Percentiles rank a stretch among this genome's conserved stretches.
phyloP scores from a whole-genome alignment of 2,797 vertebrate species.

The Leptodactylus fallax region DNA sequence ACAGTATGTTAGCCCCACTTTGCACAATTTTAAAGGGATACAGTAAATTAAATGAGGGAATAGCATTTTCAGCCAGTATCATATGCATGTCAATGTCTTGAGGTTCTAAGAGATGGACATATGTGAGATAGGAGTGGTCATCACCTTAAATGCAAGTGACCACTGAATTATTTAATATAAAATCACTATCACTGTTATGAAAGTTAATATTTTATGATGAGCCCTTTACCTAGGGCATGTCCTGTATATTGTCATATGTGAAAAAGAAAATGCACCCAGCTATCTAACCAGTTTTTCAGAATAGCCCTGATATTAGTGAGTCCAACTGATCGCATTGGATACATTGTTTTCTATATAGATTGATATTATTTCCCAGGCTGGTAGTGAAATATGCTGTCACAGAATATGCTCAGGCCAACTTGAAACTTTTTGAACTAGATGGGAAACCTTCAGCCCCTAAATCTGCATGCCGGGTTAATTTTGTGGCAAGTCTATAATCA shows the following conservation, averaged over 20 bases:
- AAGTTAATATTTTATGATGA: background rate
- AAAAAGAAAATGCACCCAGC: constrained; percentile 10
- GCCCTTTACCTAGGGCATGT: background rate
- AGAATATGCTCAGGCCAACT: background rate
- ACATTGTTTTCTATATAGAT: no score
- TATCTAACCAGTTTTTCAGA: background rate
- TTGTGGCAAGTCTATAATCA: background rate
- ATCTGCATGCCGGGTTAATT: background rate
- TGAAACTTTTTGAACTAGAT: background rate
- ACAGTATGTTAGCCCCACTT: no score
- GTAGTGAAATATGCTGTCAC: background rate
- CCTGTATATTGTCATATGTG: no score
- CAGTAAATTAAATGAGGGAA: no score
- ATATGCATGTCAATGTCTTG: no score
- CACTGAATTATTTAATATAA: background rate
- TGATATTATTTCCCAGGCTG: no score
- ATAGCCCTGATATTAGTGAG: background rate
- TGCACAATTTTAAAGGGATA: no score
- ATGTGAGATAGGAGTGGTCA: no score
- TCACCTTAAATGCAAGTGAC: no score
- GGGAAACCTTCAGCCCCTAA: background rate
- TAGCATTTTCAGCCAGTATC: no score
- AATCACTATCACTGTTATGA: background rate
- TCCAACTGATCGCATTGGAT: background rate
- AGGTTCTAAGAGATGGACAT: no score